Evolutionary conservation across 2,888 invertebrate species (phyloP), one percentile per base, ranked within the genome.

Genomic region (Synanthedon tipuliformis): DNA sequence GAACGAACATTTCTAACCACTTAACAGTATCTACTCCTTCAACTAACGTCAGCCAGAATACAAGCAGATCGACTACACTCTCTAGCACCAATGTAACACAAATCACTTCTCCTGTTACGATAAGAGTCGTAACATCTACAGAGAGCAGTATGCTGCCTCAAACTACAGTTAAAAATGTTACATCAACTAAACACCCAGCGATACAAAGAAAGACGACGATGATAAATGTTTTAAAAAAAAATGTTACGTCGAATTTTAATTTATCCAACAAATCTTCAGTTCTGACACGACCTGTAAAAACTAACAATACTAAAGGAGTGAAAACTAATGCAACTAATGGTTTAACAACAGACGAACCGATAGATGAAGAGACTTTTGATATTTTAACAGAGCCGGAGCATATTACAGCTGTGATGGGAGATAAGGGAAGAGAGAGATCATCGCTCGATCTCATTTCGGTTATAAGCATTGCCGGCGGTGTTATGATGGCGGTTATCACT

Each of bases 301-400:
- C n/a, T 50, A 50, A 45, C 52, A 40, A 18, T 12, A 49, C 16
- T 60, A 64, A 62, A 59, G 58, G 54, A 53, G 13, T 57, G 52
- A 54, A 55, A 53, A 56, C 57, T 68, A 69, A 62, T 34, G 50
- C 53, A 56, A 64, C 61, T 57, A 69, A 71, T 61, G 64, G 63
- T 34, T 61, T 75, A 61, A 81, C 80, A 51, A 81, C 81, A 53
- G 75, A 75, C 55, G 73, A 69, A 54, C 75, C 81, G 56, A 65
- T 67, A 61, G 78, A 79, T 76, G 80, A 80, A 65, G 88, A 88
- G 66, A 81, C 78, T 59, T 86, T 85, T 81, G 81, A 86, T 82
- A 85, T 88, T 81, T 87, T 88, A 74, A 88, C 88, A 83, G 88
- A 88, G 61, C 88, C 88, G 57, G 88, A 88, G 70, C 88, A 88